Evolutionary conservation across 1,140 invertebrate species (phyloP).

Genomic region (Hyles vespertilio): DNA sequence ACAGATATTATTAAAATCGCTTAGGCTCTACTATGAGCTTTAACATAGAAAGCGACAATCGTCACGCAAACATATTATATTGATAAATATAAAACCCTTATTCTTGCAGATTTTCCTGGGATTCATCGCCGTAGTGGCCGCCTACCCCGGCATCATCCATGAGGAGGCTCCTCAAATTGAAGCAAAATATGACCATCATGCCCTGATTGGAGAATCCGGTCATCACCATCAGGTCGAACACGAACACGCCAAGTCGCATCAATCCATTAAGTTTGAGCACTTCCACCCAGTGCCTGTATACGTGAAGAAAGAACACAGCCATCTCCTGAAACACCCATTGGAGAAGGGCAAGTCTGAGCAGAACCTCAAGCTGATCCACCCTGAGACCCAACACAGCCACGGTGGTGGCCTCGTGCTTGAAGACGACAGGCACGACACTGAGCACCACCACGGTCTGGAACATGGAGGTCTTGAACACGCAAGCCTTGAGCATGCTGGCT

Average conservation of each 20-base stretch:
- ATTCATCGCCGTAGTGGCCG: slow-evolving; percentile 62
- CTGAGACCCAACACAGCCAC: slow-evolving; percentile 76
- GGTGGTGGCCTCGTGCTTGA: slow-evolving; percentile 77
- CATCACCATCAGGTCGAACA: slow-evolving; percentile 78
- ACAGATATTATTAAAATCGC: not conserved
- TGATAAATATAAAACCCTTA: slow-evolving; percentile 6
- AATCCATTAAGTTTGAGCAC: slow-evolving; percentile 80
- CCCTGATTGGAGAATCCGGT: slow-evolving; percentile 74
- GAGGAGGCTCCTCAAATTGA: slow-evolving; percentile 59
- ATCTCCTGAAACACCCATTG: slow-evolving; percentile 78
- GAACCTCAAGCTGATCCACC: slow-evolving; percentile 77
- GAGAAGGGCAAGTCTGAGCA: slow-evolving; percentile 78
- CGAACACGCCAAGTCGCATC: slow-evolving; percentile 80
- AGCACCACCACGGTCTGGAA: slow-evolving; percentile 61
- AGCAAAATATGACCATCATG: slow-evolving; percentile 57
- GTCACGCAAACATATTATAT: too few species aligned
- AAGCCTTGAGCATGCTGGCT: slow-evolving; percentile 36
- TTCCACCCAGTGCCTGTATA: slow-evolving; percentile 80
- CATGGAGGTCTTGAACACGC: slow-evolving; percentile 50
- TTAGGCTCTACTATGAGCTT: too few species aligned
- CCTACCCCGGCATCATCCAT: slow-evolving; percentile 67
- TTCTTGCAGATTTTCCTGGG: slow-evolving; percentile 69
- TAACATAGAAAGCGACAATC: too few species aligned
- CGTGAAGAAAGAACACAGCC: slow-evolving; percentile 79
- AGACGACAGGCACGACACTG: slow-evolving; percentile 75